These are phyloP conservation scores for Barnardius zonarius DNA, from an alignment of 2,113 vertebrate species.

Conservation along the genomic window DNA sequence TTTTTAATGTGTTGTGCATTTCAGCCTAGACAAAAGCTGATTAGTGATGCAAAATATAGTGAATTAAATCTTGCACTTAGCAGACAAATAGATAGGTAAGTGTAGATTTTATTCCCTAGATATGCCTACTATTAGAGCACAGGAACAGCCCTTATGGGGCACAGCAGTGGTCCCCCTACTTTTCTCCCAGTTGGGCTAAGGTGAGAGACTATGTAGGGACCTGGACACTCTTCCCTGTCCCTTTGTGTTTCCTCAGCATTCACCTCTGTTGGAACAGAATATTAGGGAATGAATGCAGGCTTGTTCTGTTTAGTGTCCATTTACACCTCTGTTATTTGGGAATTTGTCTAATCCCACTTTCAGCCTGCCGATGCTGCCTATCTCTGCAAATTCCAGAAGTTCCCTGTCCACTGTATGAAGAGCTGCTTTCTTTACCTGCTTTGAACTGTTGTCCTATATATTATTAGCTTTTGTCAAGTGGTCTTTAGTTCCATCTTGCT, in stretches of 20 bases:
- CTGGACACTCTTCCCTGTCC: neutral
- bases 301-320: neutral
- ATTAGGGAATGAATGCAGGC: neutral
- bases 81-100: neutral
- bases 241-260: neutral
- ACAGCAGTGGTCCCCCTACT: neutral
- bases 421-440: neutral
- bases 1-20: neutral
- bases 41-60: neutral
- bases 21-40: neutral
- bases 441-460: neutral
- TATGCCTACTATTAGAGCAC: neutral
- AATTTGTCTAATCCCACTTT: neutral
- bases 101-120: neutral
- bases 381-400: neutral
- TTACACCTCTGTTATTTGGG: neutral
- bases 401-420: neutral
- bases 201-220: neutral
- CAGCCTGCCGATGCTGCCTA: neutral
- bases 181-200: neutral
- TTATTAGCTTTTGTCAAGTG: neutral
- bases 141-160: neutral
- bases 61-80: neutral
- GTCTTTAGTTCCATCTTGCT: neutral
- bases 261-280: neutral